Base-by-base conservation (phyloP, 1,140 invertebrate genomes). In the Drosophila ohnishii region DNA sequence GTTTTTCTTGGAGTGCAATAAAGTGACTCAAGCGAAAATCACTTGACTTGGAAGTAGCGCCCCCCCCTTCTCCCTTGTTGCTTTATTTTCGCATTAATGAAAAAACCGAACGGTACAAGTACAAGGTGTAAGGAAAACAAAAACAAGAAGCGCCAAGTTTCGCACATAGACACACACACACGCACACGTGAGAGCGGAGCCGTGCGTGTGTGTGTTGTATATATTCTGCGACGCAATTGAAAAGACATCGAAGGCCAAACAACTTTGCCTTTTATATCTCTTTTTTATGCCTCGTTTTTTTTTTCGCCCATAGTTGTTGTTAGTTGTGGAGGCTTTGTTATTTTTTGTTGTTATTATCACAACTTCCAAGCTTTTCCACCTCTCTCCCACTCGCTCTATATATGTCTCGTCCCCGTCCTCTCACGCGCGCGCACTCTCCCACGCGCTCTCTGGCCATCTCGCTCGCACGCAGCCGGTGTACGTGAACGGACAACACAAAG, bases 231-330 rank as follows among this genome's bases (percentile, higher is more conserved):
- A 87, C 83, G 83, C 83, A 87, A 87, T 87, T 83, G 83, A 88
- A 86, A 87, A 87, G 84, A 87, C 83, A 88, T 87, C 80, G 84
- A 87, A 87, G 83, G 83, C 83, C 83, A 87, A 87, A 87, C 83
- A 87, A 87, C 83, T 83, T 86, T 77, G 83, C 72, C 56, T 78
- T 87, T 83, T 87, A 65, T 84, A 51, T 65, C 71, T 73, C 34
- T 76, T 50, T 67, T 64, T 35, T 56, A 71, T 37, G 44, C 45
- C 47, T 67, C 47, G 57, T 53, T 37, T 53, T 55, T 53, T 53
- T 51, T 55, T 55, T 55, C 50, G 51, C 51, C 51, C 51, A 55
- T 37, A 55, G 42, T 58, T 48, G 65, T 50, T 66, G 66, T 71
- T 72, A 32, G 28, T 65, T 28, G 44, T 47, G 61, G 25, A 37